These are phyloP conservation scores for Hybognathus amarus DNA, from an alignment of 2,797 vertebrate species.

Conservation along the genomic window DNA sequence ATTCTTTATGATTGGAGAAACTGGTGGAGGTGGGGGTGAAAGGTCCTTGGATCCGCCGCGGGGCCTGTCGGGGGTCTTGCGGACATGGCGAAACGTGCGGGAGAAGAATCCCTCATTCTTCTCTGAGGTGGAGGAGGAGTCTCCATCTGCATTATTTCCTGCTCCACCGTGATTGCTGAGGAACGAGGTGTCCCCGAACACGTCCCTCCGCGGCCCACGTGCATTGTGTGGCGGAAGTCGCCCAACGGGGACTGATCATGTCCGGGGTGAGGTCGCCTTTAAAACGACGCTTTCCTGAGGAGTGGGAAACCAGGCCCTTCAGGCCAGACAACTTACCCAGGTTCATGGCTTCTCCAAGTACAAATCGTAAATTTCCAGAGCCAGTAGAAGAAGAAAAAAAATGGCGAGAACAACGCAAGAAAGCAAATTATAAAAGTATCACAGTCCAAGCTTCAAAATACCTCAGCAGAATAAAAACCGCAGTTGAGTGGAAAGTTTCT, in stretches of 20 bases:
- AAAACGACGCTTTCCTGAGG: constrained; percentile 85
- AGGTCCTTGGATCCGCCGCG: constrained; percentile 71
- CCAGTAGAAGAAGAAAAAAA: neutral
- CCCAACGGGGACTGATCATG: constrained; percentile 97
- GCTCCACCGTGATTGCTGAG: constrained; percentile 91
- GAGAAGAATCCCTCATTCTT: constrained; percentile 85
- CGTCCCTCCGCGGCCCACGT: constrained; percentile 95
- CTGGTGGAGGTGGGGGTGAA: constrained; percentile 78
- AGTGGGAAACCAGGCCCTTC: constrained; percentile 87
- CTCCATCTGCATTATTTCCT: constrained; percentile 57
- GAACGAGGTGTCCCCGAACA: constrained; percentile 97
- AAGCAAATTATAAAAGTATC: constrained; percentile 48
- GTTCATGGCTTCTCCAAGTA: constrained; percentile 80
- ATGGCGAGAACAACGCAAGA: neutral
- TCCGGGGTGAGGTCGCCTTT: constrained; percentile 87
- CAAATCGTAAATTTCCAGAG: constrained; percentile 38
- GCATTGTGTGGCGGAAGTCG: constrained; percentile 98
- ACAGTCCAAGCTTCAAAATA: constrained; percentile 49
- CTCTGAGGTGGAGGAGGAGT: constrained; percentile 67
- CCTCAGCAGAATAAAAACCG: constrained; percentile 22
- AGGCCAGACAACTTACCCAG: constrained; percentile 92
- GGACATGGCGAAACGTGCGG: constrained; percentile 87
- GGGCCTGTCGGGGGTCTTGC: constrained; percentile 78
- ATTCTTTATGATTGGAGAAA: constrained; percentile 97
- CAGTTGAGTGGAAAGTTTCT: constrained; percentile 47